A percentile compares a stretch with the other conserved stretches of the same genome.
phyloP scores from a whole-genome alignment of 2,797 vertebrate genomes.

The Phrynocephalus vlangalii region DNA sequence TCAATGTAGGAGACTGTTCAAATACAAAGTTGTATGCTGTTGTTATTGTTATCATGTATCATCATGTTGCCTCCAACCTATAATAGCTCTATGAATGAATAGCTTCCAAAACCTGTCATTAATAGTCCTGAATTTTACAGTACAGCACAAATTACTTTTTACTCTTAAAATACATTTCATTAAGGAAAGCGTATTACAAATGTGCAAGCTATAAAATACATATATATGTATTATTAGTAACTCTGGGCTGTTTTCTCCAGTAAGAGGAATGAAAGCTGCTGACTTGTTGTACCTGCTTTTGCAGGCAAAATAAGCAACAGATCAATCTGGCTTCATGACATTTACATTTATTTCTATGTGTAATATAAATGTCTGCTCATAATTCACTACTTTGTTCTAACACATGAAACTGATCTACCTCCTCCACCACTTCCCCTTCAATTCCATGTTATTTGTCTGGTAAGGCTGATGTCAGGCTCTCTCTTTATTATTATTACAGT shows the following conservation, averaged over 20 bases:
- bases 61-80: too few species aligned
- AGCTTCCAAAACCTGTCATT: too few species aligned
- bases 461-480: background rate
- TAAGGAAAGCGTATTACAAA: too few species aligned
- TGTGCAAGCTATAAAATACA: too few species aligned
- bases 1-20: background rate
- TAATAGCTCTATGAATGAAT: too few species aligned
- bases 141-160: too few species aligned
- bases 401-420: background rate
- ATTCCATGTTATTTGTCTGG: background rate
- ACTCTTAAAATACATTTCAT: too few species aligned
- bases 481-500: background rate
- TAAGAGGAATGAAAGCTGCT: background rate
- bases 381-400: background rate
- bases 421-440: background rate
- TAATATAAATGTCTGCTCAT: background rate
- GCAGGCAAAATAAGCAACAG: background rate
- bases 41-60: too few species aligned
- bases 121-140: too few species aligned
- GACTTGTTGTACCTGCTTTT: background rate
- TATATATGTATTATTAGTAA: background rate
- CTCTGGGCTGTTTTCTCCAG: background rate
- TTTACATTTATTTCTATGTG: too few species aligned
- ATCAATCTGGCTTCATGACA: too few species aligned
- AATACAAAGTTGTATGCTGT: too few species aligned